Conservation (phyloP, 2,888 invertebrate genomes). For the Hololepta plana region DNA sequence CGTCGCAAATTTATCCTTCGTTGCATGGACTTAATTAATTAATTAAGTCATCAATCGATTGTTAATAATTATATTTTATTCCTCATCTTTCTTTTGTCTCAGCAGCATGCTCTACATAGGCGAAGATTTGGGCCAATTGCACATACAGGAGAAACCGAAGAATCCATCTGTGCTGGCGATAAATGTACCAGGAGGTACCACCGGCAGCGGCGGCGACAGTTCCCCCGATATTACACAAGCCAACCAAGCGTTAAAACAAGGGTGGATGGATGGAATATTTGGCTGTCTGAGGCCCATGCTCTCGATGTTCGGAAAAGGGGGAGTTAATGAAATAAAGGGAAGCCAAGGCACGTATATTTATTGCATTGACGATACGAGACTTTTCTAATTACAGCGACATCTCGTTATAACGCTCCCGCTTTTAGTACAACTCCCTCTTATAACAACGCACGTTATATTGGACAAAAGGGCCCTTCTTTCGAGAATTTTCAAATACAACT, state of each 20-base stretch:
- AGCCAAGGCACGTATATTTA: conserved; percentile 31
- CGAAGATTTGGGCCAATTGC: conserved; percentile 40
- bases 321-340: conserved; percentile 48
- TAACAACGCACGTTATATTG: too few relatives aligned
- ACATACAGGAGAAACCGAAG: conserved; percentile 22
- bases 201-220: conserved; percentile 21
- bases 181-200: conserved; percentile 23
- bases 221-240: conserved; percentile 29
- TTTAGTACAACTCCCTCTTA: too few relatives aligned
- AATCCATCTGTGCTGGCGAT: conserved; percentile 21
- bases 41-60: background rate
- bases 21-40: background rate
- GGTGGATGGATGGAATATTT: conserved; percentile 68
- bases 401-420: too few relatives aligned
- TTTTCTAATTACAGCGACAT: too few relatives aligned
- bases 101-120: conserved; percentile 45
- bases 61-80: background rate
- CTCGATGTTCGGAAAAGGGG: conserved; percentile 68
- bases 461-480: too few relatives aligned
- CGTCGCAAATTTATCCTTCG: background rate
- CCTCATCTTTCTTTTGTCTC: conserved; percentile 11
- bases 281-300: conserved; percentile 79
- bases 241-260: conserved; percentile 34
- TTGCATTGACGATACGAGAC: too few relatives aligned
- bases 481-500: too few relatives aligned